These are phyloP conservation scores for Pardalotus punctatus DNA, from an alignment of 2,113 vertebrate genomes.

Conservation along the genomic window DNA sequence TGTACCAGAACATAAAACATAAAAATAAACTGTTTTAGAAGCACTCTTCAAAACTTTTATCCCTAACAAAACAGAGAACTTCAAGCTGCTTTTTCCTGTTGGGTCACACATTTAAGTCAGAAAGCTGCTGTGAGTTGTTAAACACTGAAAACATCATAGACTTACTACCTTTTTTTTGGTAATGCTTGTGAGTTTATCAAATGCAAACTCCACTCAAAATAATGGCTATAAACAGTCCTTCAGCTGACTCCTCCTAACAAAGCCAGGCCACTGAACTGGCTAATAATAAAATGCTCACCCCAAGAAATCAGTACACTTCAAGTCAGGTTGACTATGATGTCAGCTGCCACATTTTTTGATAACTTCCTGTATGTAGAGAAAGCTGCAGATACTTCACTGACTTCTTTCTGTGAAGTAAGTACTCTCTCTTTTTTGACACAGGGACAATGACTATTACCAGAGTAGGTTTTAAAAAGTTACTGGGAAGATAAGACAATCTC, in stretches of 20 bases:
- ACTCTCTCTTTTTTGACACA: not conserved
- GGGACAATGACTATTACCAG: not conserved
- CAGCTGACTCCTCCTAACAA: not conserved
- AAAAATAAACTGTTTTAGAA: slow-evolving; percentile 40
- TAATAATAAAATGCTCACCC: not conserved
- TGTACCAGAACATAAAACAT: slow-evolving; percentile 47
- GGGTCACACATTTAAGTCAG: slow-evolving; percentile 7
- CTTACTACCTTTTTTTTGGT: not conserved
- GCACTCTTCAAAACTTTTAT: slow-evolving; percentile 38
- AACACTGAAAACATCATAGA: slow-evolving; percentile 4
- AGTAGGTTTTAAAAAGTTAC: not conserved
- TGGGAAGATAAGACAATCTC: not conserved
- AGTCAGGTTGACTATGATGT: not conserved
- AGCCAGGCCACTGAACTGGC: not conserved
- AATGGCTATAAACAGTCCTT: not conserved
- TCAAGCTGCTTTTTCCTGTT: slow-evolving; percentile 14
- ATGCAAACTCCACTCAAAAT: not conserved
- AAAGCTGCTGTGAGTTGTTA: not conserved
- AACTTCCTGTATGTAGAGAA: not conserved
- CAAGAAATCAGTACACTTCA: not conserved
- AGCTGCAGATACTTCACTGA: not conserved
- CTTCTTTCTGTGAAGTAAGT: not conserved
- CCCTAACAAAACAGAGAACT: slow-evolving; percentile 13
- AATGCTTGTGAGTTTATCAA: not conserved
- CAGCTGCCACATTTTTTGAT: not conserved